Conservation (phyloP, 2,797 vertebrate genomes). For the Ispidina lecontei region DNA sequence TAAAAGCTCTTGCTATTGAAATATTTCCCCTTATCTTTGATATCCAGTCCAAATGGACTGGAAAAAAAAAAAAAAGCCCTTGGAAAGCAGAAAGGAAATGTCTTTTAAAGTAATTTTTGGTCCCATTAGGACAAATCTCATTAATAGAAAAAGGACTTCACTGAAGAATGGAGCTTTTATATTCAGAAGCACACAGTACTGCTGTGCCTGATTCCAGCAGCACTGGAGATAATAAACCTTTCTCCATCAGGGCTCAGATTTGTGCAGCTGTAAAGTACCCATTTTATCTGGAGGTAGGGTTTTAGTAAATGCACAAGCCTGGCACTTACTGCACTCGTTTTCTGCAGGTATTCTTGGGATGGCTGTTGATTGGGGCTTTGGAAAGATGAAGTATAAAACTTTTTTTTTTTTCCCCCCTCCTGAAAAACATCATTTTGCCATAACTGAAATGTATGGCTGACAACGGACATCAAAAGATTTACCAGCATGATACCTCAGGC, state of each 20-base stretch:
- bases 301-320: slow-evolving; percentile 11
- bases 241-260: background rate
- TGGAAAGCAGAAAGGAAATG: slow-evolving; percentile 64
- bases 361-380: background rate
- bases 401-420: background rate
- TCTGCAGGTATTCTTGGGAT: background rate
- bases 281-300: background rate
- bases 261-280: slow-evolving; percentile 10
- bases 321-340: background rate
- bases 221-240: slow-evolving; percentile 45
- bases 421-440: background rate
- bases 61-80: slow-evolving; percentile 17
- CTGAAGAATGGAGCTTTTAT: slow-evolving; percentile 60
- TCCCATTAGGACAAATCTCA: slow-evolving; percentile 62
- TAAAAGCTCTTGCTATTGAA: slow-evolving; percentile 57
- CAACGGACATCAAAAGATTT: background rate
- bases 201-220: slow-evolving; percentile 27
- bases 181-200: slow-evolving; percentile 2
- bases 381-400: background rate
- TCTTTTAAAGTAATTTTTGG: slow-evolving; percentile 63
- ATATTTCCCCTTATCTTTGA: slow-evolving; percentile 67
- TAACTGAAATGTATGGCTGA: background rate
- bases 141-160: slow-evolving; percentile 62
- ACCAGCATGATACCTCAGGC: background rate
- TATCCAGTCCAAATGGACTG: slow-evolving; percentile 61